Percentiles rank a stretch among this genome's conserved stretches.
These are phyloP conservation scores for Tiphia femorata DNA, from an alignment of 2,888 invertebrate species.

Conservation along the genomic window DNA sequence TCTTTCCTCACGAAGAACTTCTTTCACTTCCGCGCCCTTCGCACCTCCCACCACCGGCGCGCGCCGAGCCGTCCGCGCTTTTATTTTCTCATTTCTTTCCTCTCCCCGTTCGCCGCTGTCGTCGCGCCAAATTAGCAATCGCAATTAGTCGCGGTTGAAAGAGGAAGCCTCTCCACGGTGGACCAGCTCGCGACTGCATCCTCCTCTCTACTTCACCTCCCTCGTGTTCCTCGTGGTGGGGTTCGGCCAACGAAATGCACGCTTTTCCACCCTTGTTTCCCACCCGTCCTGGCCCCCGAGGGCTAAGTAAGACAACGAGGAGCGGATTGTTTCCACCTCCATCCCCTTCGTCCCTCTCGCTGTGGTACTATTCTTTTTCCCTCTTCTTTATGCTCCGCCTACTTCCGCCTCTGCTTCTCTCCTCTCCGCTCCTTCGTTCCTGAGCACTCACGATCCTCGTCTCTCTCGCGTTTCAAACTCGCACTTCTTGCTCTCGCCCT, in stretches of 20 bases:
- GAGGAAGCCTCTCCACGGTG: slow-evolving; percentile 1
- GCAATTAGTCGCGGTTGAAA: slow-evolving; percentile 32
- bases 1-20: too few relatives aligned
- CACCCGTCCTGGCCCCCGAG: slow-evolving; percentile 16
- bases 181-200: too few relatives aligned
- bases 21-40: too few relatives aligned
- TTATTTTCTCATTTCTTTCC: too few relatives aligned
- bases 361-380: slow-evolving; percentile 3
- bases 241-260: slow-evolving; percentile 9
- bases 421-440: neutral
- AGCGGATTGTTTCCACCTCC: slow-evolving; percentile 26
- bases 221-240: too few relatives aligned
- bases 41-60: too few relatives aligned
- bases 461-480: neutral
- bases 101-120: too few relatives aligned
- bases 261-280: neutral
- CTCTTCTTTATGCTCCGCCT: neutral
- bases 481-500: neutral
- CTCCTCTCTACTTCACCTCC: too few relatives aligned
- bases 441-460: neutral
- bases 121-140: slow-evolving; percentile 38
- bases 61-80: too few relatives aligned
- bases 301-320: slow-evolving; percentile 27
- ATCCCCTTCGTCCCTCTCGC: slow-evolving; percentile 10
- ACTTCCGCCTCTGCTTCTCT: neutral